These are phyloP conservation scores for Dysmachus trigonus DNA, from an alignment of 2,888 invertebrate species.

Conservation along the genomic window DNA sequence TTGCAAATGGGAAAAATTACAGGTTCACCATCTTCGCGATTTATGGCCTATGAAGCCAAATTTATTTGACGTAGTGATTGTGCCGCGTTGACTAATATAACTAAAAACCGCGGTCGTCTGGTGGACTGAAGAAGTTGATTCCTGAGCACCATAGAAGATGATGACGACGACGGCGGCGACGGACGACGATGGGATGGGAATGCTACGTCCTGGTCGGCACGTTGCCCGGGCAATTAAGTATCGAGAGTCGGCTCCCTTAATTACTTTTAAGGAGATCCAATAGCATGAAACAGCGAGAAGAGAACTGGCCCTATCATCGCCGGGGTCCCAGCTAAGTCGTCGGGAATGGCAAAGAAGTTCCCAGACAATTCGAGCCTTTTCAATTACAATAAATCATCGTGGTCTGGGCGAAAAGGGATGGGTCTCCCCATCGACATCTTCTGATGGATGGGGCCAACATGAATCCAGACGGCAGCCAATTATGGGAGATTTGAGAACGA, in stretches of 20 bases:
- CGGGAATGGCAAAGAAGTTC: neutral
- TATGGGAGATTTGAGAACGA: neutral
- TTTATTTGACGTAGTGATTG: neutral
- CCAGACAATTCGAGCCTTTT: slow-evolving; percentile 18
- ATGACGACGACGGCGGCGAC: too few relatives aligned
- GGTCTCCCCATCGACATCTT: slow-evolving; percentile 10
- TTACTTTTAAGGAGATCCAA: neutral
- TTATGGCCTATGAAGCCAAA: neutral
- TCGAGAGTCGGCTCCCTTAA: neutral
- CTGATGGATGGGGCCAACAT: slow-evolving; percentile 24
- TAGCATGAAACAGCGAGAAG: neutral
- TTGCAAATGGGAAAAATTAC: neutral
- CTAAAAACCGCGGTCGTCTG: neutral
- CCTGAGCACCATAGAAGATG: neutral
- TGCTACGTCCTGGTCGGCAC: neutral
- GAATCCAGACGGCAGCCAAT: slow-evolving; percentile 7
- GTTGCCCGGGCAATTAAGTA: neutral
- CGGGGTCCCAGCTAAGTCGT: neutral
- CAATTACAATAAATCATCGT: slow-evolving; percentile 31
- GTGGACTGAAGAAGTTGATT: neutral
- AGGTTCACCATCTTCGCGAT: neutral
- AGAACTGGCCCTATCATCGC: neutral
- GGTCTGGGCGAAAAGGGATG: slow-evolving; percentile 10
- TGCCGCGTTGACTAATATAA: neutral
- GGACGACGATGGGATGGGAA: neutral